Conservation (phyloP, 2,113 vertebrate genomes). For the Penelope pileata region DNA sequence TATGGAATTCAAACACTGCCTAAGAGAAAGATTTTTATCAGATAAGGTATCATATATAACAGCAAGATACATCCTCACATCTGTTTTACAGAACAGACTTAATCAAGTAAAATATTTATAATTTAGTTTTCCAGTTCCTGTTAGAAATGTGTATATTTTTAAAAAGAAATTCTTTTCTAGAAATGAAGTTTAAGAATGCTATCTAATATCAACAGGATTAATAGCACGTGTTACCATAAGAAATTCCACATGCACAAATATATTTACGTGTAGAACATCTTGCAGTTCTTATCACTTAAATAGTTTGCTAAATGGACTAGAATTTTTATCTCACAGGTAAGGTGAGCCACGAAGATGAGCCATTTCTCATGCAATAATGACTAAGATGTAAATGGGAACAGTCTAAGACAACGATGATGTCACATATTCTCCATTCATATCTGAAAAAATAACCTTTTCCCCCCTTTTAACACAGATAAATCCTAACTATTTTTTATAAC, state of each 20-base stretch:
- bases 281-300: slow-evolving; percentile 35
- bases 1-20: not conserved
- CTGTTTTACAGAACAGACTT: slow-evolving; percentile 15
- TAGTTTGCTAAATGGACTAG: not conserved
- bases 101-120: slow-evolving; percentile 45
- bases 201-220: slow-evolving; percentile 28
- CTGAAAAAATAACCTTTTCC: not conserved
- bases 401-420: not conserved
- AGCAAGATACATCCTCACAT: not conserved
- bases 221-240: not conserved
- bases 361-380: not conserved
- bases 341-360: not conserved
- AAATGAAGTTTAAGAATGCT: slow-evolving; percentile 37
- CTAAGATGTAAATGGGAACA: slow-evolving; percentile 19
- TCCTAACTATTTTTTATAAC: not conserved
- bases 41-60: not conserved
- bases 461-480: not conserved
- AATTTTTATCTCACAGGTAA: not conserved
- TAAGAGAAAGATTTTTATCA: slow-evolving; percentile 2
- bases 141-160: not conserved
- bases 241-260: slow-evolving; percentile 1
- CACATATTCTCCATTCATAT: not conserved
- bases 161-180: slow-evolving; percentile 1
- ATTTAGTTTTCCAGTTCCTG: slow-evolving; percentile 15
- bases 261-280: slow-evolving; percentile 7